Conservation (phyloP, 2,113 vertebrate genomes). For the Pontoporia blainvillei region DNA sequence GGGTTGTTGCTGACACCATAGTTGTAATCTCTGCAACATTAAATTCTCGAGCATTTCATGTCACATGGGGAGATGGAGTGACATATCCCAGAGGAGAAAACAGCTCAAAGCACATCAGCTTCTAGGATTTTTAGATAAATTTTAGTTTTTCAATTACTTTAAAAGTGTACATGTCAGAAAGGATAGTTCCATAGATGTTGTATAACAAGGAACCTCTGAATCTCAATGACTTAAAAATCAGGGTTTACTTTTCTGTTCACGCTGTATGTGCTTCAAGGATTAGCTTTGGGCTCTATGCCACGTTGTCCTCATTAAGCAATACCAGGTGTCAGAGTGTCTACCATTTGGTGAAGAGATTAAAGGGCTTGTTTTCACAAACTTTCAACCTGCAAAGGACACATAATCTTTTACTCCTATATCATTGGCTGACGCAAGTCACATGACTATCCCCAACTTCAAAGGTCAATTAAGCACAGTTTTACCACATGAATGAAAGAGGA, state of each 20-base stretch:
- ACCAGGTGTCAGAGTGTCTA: background rate
- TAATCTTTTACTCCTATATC: background rate
- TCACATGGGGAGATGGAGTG: background rate
- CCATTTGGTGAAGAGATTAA: background rate
- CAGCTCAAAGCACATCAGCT: background rate
- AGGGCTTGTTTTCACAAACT: background rate
- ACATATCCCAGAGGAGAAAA: background rate
- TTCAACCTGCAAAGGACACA: background rate
- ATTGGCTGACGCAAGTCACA: background rate
- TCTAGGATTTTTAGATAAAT: background rate
- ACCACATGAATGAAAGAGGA: background rate
- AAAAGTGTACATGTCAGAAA: background rate
- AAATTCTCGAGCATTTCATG: background rate
- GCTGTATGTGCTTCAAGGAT: background rate
- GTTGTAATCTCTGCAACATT: background rate
- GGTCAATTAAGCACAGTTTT: background rate
- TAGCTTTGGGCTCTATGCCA: background rate
- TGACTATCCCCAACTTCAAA: background rate
- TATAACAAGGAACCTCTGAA: background rate
- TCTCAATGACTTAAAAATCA: background rate
- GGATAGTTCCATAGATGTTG: too few species aligned
- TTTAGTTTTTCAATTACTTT: background rate
- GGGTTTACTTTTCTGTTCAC: background rate
- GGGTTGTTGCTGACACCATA: background rate
- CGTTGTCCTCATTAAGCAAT: background rate